Evolutionary conservation across 2,888 invertebrate genomes (phyloP).

Genomic region (Flexamia atlantica): DNA sequence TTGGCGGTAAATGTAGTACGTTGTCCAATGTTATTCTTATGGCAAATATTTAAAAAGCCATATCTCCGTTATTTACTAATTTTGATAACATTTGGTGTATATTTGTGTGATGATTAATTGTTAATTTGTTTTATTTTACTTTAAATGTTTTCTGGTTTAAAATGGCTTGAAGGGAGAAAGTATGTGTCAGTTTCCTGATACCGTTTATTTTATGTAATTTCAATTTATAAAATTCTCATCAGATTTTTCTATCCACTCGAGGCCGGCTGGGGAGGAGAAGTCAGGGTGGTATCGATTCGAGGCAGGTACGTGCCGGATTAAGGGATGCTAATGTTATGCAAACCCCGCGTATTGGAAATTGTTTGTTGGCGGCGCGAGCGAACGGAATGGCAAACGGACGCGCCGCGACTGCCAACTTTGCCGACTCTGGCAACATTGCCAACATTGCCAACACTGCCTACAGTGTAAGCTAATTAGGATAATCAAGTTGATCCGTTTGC

Average conservation of each 20-base stretch:
- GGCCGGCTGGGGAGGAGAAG: neutral
- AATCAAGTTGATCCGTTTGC: constrained; percentile 24
- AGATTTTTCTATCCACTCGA: neutral
- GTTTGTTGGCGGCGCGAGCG: constrained; percentile 50
- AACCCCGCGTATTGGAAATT: constrained; percentile 60
- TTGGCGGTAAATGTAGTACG: no score
- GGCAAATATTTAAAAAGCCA: no score
- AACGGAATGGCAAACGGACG: constrained; percentile 20
- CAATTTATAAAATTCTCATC: no score
- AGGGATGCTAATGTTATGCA: constrained; percentile 60
- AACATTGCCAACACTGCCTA: neutral
- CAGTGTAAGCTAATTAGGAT: constrained; percentile 5
- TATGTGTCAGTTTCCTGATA: no score
- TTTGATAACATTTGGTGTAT: no score
- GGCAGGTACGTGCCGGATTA: constrained; percentile 54
- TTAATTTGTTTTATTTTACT: no score
- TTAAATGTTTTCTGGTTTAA: no score
- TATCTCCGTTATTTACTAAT: no score
- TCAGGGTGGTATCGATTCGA: constrained; percentile 27
- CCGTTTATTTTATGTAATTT: no score
- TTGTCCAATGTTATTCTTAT: no score
- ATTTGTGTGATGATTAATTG: no score
- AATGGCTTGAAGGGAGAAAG: no score
- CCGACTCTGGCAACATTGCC: neutral
- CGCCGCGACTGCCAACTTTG: neutral